Base-by-base conservation (phyloP, 2,888 invertebrate species). In the Brenthis hecate region DNA sequence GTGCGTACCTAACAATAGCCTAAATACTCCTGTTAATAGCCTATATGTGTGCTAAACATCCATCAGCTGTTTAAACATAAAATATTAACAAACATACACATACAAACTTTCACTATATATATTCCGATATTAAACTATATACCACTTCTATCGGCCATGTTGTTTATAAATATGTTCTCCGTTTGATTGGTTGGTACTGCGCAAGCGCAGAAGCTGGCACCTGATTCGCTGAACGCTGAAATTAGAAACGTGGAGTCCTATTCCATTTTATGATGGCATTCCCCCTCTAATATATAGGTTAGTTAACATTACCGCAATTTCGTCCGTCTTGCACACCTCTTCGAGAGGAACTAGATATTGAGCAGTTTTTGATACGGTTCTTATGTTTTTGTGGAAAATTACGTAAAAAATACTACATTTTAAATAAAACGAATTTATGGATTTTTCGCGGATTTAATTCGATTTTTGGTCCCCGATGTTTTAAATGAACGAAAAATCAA, bases 171-270 rank as follows among this genome's bases (percentile, higher is more conserved):
- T 81, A 76, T 71, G 74, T 69, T 73, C 67, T 73, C 66, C 72
- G 71, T 71, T 74, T 79, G 83, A 89, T 89, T 89, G 89, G 89
- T 72, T 72, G 73, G 69, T 56, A 23, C 70, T 67, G 68, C 75
- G 76, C 74, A 76, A 80, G 75, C 81, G 79, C 82, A 82, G 77
- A 77, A 75, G 73, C 73, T 75, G 76, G 74, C 72, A 75, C 78
- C 76, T 77, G 75, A 88, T 89, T 89, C 86, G 88, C 73, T 74
- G 75, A 72, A 72, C 64, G 72, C 82, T 85, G 85, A 86, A 88
- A 89, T 88, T 85, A 77, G 86, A 88, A 81, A 72, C 80, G 79
- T 68, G 82, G 70, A 36, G 50, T 68, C 57, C 43, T 48, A 62
- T 71, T 68, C 65, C 68, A 65, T 71, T 53, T 62, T 62, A 62